These are phyloP conservation scores for Laspeyria flexula DNA, from an alignment of 2,888 invertebrate species.

Conservation along the genomic window DNA sequence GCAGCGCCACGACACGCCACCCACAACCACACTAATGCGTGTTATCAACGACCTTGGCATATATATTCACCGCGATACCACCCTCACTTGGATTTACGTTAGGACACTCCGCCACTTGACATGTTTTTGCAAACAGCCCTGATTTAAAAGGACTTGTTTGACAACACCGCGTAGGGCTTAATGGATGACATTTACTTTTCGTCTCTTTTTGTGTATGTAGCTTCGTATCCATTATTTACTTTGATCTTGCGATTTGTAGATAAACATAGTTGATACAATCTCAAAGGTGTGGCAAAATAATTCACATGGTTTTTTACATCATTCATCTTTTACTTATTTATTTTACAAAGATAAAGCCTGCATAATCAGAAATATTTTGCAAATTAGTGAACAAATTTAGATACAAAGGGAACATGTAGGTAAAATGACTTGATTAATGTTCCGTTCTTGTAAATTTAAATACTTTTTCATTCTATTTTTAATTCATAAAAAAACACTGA, in stretches of 20 bases:
- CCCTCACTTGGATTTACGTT: conserved; percentile 24
- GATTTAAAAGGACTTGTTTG: neutral
- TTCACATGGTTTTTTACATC: too few relatives aligned
- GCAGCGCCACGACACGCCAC: conserved; percentile 15
- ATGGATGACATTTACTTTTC: neutral
- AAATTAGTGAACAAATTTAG: too few relatives aligned
- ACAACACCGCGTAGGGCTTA: neutral
- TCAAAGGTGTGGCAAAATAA: too few relatives aligned
- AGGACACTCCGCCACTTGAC: conserved; percentile 6
- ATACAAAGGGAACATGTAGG: too few relatives aligned
- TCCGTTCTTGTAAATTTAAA: neutral
- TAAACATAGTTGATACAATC: neutral
- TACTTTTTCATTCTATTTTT: conserved; percentile 21
- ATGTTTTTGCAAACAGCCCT: neutral
- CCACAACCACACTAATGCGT: conserved; percentile 37
- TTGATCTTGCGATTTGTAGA: neutral
- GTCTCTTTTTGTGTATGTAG: neutral
- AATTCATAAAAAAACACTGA: conserved; percentile 22
- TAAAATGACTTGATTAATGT: neutral
- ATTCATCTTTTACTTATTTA: too few relatives aligned
- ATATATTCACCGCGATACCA: conserved; percentile 41
- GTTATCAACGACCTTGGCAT: conserved; percentile 51
- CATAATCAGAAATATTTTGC: too few relatives aligned
- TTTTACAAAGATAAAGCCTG: too few relatives aligned
- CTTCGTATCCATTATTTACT: neutral